Conservation (phyloP, 2,797 vertebrate species). For the Cetoscarus ocellatus region DNA sequence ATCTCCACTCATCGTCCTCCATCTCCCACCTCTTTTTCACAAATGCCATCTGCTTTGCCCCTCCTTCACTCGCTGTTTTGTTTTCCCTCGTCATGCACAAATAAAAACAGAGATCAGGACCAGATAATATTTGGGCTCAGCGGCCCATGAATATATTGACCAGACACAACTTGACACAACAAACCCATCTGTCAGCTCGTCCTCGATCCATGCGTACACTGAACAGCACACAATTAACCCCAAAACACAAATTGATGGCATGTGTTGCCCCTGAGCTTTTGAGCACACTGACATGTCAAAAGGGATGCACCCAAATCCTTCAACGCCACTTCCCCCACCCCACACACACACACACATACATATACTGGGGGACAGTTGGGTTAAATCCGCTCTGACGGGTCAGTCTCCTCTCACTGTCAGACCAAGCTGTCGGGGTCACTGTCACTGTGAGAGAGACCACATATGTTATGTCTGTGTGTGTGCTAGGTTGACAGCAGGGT, state of each 20-base stretch:
- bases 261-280: constrained; percentile 26
- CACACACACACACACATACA: constrained; percentile 22
- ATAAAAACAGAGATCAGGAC: constrained; percentile 37
- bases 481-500: constrained; percentile 8
- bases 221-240: constrained; percentile 28
- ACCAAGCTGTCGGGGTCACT: constrained; percentile 58
- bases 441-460: constrained; percentile 51
- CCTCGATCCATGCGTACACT: constrained; percentile 50
- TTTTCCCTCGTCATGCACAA: constrained; percentile 9
- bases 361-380: constrained; percentile 33
- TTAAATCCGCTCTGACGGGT: constrained; percentile 68
- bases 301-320: constrained; percentile 22
- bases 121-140: constrained; percentile 55
- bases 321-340: not conserved
- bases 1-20: constrained; percentile 9
- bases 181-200: constrained; percentile 68
- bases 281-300: constrained; percentile 15
- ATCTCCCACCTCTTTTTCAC: not conserved
- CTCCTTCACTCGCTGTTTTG: not conserved
- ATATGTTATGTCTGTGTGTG: constrained; percentile 42
- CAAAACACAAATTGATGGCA: constrained; percentile 14
- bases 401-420: constrained; percentile 60
- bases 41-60: constrained; percentile 40
- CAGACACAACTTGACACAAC: constrained; percentile 57
- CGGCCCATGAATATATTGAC: constrained; percentile 73